A percentile compares a stretch with the other conserved stretches of the same genome.
phyloP scores from a whole-genome alignment of 2,797 vertebrate genomes.

The Lemur catta region DNA sequence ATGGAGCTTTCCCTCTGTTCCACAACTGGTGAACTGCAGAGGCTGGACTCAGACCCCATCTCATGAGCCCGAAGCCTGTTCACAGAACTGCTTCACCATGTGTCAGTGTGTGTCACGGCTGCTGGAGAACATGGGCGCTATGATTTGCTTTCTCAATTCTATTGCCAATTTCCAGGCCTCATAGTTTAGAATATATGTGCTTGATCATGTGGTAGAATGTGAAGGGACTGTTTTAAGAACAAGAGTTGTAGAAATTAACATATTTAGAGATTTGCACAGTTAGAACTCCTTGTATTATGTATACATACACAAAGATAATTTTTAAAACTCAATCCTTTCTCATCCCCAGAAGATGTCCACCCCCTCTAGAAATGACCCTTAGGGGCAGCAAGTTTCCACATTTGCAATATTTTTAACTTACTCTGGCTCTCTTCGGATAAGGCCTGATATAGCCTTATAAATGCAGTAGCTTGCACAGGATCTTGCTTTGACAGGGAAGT shows the following conservation, averaged over 20 bases:
- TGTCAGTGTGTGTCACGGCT: not conserved
- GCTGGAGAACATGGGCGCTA: not conserved
- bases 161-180: not conserved
- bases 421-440: not conserved
- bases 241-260: not conserved
- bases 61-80: not conserved
- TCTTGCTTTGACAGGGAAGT: slow-evolving; percentile 74
- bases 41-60: not conserved
- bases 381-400: not conserved
- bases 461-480: not conserved
- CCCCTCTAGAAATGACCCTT: not conserved
- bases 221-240: not conserved
- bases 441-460: not conserved
- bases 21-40: not conserved
- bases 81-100: not conserved
- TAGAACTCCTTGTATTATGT: not conserved
- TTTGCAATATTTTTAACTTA: not conserved
- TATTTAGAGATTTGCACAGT: not conserved
- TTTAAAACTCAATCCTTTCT: not conserved
- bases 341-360: not conserved
- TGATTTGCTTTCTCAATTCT: not conserved
- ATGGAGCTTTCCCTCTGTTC: not conserved
- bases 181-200: not conserved
- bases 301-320: not conserved
- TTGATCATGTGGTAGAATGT: not conserved